Evolutionary conservation across 2,888 invertebrate species (phyloP).

Genomic region (Onthophagus sagittarius): DNA sequence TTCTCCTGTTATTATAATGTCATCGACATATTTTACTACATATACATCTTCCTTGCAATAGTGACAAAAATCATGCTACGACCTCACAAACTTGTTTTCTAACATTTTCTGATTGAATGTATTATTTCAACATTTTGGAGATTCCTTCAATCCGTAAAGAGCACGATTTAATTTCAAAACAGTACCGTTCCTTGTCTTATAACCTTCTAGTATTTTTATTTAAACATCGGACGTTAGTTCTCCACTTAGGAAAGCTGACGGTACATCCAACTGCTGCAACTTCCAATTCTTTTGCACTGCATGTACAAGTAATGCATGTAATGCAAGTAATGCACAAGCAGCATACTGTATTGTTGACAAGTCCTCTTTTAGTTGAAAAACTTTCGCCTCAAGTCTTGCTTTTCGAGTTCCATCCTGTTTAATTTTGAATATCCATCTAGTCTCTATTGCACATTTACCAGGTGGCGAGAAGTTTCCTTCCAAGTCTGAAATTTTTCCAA

Average conservation of each 20-base stretch:
- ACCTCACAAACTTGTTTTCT: too few relatives aligned
- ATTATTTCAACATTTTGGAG: neutral
- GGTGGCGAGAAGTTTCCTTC: slow-evolving; percentile 9
- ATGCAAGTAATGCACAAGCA: neutral
- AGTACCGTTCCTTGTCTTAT: neutral
- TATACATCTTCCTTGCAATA: too few relatives aligned
- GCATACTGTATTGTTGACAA: too few relatives aligned
- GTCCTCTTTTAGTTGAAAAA: slow-evolving; percentile 26
- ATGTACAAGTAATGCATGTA: neutral
- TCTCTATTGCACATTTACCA: slow-evolving; percentile 18
- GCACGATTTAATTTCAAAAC: slow-evolving; percentile 13
- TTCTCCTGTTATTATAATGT: too few relatives aligned
- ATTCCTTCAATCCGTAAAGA: slow-evolving; percentile 10
- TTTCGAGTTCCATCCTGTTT: slow-evolving; percentile 29
- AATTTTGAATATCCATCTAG: slow-evolving; percentile 25
- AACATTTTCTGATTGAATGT: too few relatives aligned
- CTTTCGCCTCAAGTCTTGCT: slow-evolving; percentile 31
- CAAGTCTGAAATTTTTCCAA: slow-evolving; percentile 19
- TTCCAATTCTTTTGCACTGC: slow-evolving; percentile 10
- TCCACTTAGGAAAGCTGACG: neutral
- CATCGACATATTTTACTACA: too few relatives aligned
- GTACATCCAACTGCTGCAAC: too few relatives aligned
- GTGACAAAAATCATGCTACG: too few relatives aligned
- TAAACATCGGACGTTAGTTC: neutral
- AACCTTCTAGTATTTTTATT: slow-evolving; percentile 1